phyloP scores from a whole-genome alignment of 2,113 vertebrate genomes.

The Hymenochirus boettgeri region DNA sequence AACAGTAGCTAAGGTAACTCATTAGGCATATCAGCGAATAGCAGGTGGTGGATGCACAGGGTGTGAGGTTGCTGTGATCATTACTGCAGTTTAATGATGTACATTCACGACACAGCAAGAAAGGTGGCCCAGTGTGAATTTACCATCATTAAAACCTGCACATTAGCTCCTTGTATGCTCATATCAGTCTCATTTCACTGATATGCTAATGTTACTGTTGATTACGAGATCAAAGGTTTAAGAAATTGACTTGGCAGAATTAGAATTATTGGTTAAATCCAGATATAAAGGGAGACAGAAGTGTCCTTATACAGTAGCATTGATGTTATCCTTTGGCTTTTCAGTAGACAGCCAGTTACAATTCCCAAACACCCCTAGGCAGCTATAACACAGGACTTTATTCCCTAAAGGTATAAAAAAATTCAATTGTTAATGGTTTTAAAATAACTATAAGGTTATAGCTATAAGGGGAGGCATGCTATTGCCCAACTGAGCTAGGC shows the following conservation, averaged over 20 bases:
- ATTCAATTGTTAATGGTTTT: too few relatives aligned
- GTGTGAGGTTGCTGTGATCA: background rate
- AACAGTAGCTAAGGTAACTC: conserved; percentile 6
- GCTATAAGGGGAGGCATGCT: too few relatives aligned
- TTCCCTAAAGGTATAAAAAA: too few relatives aligned
- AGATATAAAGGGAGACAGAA: too few relatives aligned
- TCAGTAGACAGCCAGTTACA: too few relatives aligned
- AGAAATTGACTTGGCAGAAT: background rate
- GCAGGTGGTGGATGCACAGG: conserved; percentile 8
- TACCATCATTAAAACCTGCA: conserved; percentile 13
- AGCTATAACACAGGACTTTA: too few relatives aligned
- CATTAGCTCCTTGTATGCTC: conserved; percentile 2
- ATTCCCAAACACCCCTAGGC: too few relatives aligned
- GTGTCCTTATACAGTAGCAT: too few relatives aligned
- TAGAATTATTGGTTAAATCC: too few relatives aligned
- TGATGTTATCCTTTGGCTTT: too few relatives aligned
- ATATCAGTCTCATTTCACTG: background rate
- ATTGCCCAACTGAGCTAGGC: too few relatives aligned
- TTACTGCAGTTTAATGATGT: conserved; percentile 16
- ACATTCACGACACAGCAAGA: conserved; percentile 12
- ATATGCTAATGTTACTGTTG: conserved; percentile 10
- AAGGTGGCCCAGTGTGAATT: conserved; percentile 5
- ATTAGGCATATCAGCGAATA: conserved; percentile 16
- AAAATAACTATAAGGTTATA: too few relatives aligned
- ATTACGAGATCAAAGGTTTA: conserved; percentile 13